Base-by-base conservation (phyloP, 2,888 invertebrate genomes). In the Leptinotarsa rubiginosa region DNA sequence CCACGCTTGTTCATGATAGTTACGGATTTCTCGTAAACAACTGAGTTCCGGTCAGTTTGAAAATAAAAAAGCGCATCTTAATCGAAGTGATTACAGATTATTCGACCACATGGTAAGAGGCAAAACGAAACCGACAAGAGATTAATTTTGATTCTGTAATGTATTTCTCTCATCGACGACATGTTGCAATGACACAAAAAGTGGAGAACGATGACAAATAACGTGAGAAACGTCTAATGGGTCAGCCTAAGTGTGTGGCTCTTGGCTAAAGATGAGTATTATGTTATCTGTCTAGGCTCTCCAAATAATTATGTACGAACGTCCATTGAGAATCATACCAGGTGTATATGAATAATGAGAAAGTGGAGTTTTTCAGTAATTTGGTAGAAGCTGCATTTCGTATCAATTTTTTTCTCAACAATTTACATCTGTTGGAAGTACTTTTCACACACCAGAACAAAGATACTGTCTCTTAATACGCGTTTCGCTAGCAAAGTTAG, bases 151-250 rank as follows among this genome's bases (percentile, higher is more conserved):
- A 31, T 31, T 62, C 59, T 15, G 0, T 62, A 62, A 62, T 62
- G 59, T 31, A 16, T 62, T 62, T 62, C 31, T 13, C 31, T 22
- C 31, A 25, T 62, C 25, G 20, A 62, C 25, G n/a, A n/a, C n/a
- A n/a, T n/a, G n/a, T n/a, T 13, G 25, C 16, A 22, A 25, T 25
- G 7, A 16, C 3, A 59, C 25, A 31, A n/a, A n/a, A n/a, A 59
- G 22, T 13, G 31, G 25, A n/a, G 31, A 22, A 62, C 31, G 59
- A 62, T 62, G 31, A 31, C 59, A 62, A 62, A 62, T 22, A 62
- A 62, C 31, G 16, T 31, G 20, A 62, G 59, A 62, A 62, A 25
- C 59, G 59, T 25, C 16, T 62, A 62, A 62, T 62, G 31, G 59
- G 25, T 31, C 59, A 10, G n/a, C 31, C 25, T 62, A 62, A 62